Percentiles rank a stretch among this genome's conserved stretches.
Conservation (phyloP, 2,797 vertebrate genomes). For the Semotilus atromaculatus region DNA sequence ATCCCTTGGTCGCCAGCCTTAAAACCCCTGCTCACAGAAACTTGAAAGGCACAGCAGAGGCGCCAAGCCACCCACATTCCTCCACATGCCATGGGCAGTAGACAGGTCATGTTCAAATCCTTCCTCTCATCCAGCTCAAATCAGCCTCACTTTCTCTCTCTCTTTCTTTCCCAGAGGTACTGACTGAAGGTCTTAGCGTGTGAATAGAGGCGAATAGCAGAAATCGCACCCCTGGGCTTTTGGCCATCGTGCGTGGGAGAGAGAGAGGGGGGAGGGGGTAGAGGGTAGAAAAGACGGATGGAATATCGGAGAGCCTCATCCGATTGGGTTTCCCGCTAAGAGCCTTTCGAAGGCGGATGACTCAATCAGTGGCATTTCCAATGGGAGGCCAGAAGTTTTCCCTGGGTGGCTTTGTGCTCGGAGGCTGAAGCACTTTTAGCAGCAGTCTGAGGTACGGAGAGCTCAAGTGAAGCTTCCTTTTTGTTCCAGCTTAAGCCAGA, state of each 20-base stretch:
- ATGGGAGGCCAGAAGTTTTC: slow-evolving; percentile 40
- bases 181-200: slow-evolving; percentile 43
- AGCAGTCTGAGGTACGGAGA: neutral
- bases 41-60: slow-evolving; percentile 35
- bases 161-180: slow-evolving; percentile 29
- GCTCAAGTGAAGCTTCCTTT: slow-evolving; percentile 14
- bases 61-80: slow-evolving; percentile 35
- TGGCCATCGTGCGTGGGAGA: slow-evolving; percentile 19
- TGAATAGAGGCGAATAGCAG: slow-evolving; percentile 46
- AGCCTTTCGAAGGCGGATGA: slow-evolving; percentile 47
- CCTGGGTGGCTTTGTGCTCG: slow-evolving; percentile 24
- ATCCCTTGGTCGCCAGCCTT: neutral
- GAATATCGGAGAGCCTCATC: slow-evolving; percentile 37
- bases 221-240: slow-evolving; percentile 47
- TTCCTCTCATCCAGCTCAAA: slow-evolving; percentile 42
- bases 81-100: slow-evolving; percentile 32
- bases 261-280: neutral
- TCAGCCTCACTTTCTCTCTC: slow-evolving; percentile 36
- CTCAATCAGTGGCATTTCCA: slow-evolving; percentile 48
- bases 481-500: slow-evolving; percentile 20
- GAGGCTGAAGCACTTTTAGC: slow-evolving; percentile 23
- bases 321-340: slow-evolving; percentile 53
- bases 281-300: slow-evolving; percentile 21
- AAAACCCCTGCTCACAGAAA: slow-evolving; percentile 14
- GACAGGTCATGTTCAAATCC: slow-evolving; percentile 48